A percentile compares a stretch with the other conserved stretches of the same genome.
These are phyloP conservation scores for Dasyprocta punctata DNA, from an alignment of 2,113 vertebrate genomes.

Conservation along the genomic window DNA sequence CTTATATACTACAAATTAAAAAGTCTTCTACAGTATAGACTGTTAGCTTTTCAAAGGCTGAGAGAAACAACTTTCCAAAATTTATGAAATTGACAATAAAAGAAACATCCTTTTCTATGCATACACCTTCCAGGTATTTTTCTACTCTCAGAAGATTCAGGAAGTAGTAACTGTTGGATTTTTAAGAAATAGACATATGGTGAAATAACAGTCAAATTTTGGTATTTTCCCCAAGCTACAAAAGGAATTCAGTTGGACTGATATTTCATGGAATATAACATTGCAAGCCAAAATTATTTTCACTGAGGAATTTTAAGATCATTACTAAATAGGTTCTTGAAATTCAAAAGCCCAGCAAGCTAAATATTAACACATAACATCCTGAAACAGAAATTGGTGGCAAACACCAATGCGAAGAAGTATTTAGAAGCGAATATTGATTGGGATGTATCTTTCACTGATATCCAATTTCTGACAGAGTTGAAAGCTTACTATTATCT, in stretches of 20 bases:
- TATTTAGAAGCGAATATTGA: conserved; percentile 30
- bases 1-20: conserved; percentile 49
- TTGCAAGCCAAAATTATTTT: conserved; percentile 43
- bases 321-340: conserved; percentile 40
- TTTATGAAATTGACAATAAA: conserved; percentile 61
- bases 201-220: conserved; percentile 64
- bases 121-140: conserved; percentile 57
- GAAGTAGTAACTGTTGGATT: conserved; percentile 34
- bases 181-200: conserved; percentile 25
- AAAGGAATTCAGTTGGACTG: conserved; percentile 53
- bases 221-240: conserved; percentile 54
- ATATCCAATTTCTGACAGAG: conserved; percentile 41
- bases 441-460: conserved; percentile 31
- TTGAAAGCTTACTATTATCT: conserved; percentile 53
- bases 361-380: conserved; percentile 27
- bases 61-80: conserved; percentile 53
- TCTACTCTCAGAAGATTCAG: conserved; percentile 64
- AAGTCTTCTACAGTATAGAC: conserved; percentile 23
- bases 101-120: conserved; percentile 66
- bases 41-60: conserved; percentile 59
- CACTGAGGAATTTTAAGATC: conserved; percentile 21
- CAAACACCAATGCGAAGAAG: not conserved
- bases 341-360: conserved; percentile 50
- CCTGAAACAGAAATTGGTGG: conserved; percentile 44
- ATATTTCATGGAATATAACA: conserved; percentile 28